Conservation (phyloP, 1,140 invertebrate genomes). For the Heliothis subflexa region DNA sequence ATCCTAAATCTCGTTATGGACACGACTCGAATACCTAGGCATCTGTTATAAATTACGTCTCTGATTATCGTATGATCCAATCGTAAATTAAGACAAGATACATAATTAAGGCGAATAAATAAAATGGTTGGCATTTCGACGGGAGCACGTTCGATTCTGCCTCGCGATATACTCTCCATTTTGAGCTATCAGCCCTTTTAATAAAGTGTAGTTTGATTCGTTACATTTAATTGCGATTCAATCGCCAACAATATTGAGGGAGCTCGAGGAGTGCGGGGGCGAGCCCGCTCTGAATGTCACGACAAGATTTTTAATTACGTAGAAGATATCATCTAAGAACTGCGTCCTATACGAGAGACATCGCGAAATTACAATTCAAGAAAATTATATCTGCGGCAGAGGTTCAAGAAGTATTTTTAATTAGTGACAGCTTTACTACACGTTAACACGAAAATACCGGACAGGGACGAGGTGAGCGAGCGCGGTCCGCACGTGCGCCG, state of each 20-base stretch:
- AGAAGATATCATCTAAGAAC: conserved; percentile 83
- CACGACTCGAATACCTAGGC: conserved; percentile 81
- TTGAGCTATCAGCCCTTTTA: conserved; percentile 83
- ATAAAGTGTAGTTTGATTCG: conserved; percentile 85
- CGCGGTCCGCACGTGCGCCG: not conserved
- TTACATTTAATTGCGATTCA: conserved; percentile 85
- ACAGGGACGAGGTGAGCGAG: conserved; percentile 33
- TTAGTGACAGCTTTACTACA: conserved; percentile 66
- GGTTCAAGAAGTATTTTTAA: conserved; percentile 62
- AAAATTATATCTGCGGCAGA: conserved; percentile 69
- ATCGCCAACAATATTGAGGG: conserved; percentile 84
- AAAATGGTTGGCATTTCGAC: conserved; percentile 86
- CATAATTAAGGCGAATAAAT: conserved; percentile 86
- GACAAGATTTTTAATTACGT: conserved; percentile 86
- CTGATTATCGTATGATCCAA: conserved; percentile 86
- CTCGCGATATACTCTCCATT: conserved; percentile 74
- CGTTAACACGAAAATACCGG: conserved; percentile 53
- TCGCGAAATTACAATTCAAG: conserved; percentile 83
- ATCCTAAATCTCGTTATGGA: conserved; percentile 85
- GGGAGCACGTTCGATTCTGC: conserved; percentile 84
- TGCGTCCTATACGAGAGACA: conserved; percentile 78
- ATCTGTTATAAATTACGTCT: conserved; percentile 84
- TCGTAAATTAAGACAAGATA: conserved; percentile 87
- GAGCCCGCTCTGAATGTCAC: conserved; percentile 84
- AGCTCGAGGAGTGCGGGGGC: conserved; percentile 81